Percentiles rank a stretch among this genome's conserved stretches.
These are phyloP conservation scores for Pluvialis apricaria DNA, from an alignment of 2,113 vertebrate species.

Conservation along the genomic window DNA sequence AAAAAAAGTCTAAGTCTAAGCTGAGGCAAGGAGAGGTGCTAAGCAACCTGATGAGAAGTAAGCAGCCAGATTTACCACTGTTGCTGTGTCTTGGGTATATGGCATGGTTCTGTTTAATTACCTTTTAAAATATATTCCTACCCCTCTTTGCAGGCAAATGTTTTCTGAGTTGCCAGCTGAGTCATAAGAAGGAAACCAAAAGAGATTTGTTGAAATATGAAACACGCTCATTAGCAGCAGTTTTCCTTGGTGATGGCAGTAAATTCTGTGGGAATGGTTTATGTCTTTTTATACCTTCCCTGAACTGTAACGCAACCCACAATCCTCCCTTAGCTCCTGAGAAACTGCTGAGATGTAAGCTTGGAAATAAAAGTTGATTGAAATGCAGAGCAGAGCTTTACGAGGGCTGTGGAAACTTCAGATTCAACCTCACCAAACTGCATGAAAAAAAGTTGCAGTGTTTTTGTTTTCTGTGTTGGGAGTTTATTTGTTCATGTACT, in stretches of 20 bases:
- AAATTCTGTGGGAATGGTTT: constrained; percentile 68
- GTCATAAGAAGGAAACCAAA: constrained; percentile 49
- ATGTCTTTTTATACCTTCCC: constrained; percentile 64
- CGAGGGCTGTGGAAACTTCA: neutral
- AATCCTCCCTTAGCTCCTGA: constrained; percentile 30
- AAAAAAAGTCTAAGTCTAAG: neutral
- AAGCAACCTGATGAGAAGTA: neutral
- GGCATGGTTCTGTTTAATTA: neutral
- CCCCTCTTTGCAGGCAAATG: neutral
- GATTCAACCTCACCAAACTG: constrained; percentile 6
- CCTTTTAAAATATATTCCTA: constrained; percentile 10
- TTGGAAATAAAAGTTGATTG: constrained; percentile 65
- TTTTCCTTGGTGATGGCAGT: constrained; percentile 68
- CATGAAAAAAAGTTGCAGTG: neutral
- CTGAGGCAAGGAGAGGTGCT: neutral
- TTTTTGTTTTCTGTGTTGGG: neutral
- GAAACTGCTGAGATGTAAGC: constrained; percentile 66
- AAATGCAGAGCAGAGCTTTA: constrained; percentile 51
- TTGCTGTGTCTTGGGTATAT: neutral
- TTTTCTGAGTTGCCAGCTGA: constrained; percentile 57
- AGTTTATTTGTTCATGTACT: constrained; percentile 16
- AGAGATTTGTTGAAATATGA: constrained; percentile 68
- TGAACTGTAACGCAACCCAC: constrained; percentile 41
- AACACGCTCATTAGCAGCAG: constrained; percentile 58
- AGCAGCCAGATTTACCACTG: neutral